phyloP scores from a whole-genome alignment of 2,888 invertebrate species.

The Epinotia bilunana region DNA sequence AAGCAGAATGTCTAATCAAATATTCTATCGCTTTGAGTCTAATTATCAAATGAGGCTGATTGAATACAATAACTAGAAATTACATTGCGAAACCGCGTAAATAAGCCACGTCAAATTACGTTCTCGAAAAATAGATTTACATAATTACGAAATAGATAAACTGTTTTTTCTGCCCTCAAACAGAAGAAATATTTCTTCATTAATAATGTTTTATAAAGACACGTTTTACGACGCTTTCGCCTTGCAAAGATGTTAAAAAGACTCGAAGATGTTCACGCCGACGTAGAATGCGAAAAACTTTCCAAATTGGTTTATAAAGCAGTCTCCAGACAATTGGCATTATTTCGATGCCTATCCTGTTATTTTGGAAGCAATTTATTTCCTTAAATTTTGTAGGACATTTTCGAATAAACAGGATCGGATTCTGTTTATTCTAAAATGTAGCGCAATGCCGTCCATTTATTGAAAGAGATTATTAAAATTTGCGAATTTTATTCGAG shows the following conservation, averaged over 20 bases:
- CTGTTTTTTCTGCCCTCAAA: constrained; percentile 5
- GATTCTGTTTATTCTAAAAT: constrained; percentile 13
- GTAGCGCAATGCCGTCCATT: background rate
- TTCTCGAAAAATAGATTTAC: constrained; percentile 2
- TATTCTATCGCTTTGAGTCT: too few species aligned
- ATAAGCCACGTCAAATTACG: too few species aligned
- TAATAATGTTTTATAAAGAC: background rate
- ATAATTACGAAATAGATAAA: constrained; percentile 30
- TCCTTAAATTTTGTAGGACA: constrained; percentile 40
- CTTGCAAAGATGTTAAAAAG: background rate
- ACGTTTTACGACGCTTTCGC: background rate
- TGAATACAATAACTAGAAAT: too few species aligned
- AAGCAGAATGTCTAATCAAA: too few species aligned
- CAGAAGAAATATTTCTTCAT: background rate
- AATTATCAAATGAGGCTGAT: too few species aligned
- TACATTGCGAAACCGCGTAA: too few species aligned
- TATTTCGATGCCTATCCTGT: constrained; percentile 52
- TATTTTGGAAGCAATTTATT: constrained; percentile 48
- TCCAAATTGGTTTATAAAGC: constrained; percentile 74
- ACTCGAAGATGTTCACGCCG: constrained; percentile 41
- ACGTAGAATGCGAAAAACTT: constrained; percentile 54
- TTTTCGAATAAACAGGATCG: background rate
- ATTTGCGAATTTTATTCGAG: background rate
- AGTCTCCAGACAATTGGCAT: constrained; percentile 75
- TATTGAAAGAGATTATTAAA: background rate